Evolutionary conservation across 2,797 vertebrate genomes (phyloP), one percentile per base, ranked within the genome.

Genomic region (Bovichtus variegatus): DNA sequence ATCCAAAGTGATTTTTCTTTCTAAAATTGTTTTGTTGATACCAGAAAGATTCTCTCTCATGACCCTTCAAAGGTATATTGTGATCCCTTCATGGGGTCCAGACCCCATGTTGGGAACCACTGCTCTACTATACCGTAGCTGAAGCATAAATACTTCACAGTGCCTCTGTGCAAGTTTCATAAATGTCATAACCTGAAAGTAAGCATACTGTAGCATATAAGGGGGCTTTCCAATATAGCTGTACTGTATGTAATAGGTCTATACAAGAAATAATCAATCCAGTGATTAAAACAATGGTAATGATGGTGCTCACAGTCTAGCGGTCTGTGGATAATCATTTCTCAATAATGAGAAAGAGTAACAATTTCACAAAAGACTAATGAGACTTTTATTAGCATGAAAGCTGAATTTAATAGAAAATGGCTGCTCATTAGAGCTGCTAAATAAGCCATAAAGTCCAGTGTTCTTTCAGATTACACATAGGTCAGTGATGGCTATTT

Each of bases 301-400:
- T 68, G 58, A 74, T n/a, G 46, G 53, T 41, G 71, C 60, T 79
- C 57, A 71, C 74, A 88, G 65, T 55, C 51, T 34, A 66, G 61
- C 18, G 1, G 62, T 71, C 60, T 74, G 50, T 6, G 23, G 66
- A 81, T 64, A 64, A 81, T 84, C 29, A 83, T 78, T 73, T 80
- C 43, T 66, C 47, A 65, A 82, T 79, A 73, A 88, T 83, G 76
- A 88, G 79, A 88, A 86, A 87, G 36, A 63, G 41, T 64, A 82
- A 84, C 69, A 80, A 80, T 53, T 72, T 77, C n/a, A 74, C 57
- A 59, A 64, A 74, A 71, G 58, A 61, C 76, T 47, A 87, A 82
- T 89, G 70, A 75, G 51, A 80, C 49, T 68, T 58, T 54, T 49
- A 78, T 61, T 1, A 77, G 64, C 36, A 54, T 19, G 64, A 79